phyloP scores from a whole-genome alignment of 2,113 vertebrate species.

The Cyprinodon variegatus region DNA sequence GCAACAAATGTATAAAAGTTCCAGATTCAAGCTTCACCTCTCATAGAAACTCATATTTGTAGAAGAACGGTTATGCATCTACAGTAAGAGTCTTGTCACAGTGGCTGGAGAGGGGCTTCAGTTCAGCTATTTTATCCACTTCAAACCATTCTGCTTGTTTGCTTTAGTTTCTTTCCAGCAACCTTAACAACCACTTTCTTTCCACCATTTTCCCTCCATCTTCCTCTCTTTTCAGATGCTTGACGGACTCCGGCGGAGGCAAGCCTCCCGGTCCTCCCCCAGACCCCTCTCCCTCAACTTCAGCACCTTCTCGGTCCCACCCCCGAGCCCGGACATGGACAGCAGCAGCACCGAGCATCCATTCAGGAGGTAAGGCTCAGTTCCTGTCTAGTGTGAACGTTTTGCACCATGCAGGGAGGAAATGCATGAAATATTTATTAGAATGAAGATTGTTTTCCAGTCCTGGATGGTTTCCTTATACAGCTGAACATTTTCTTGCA shows the following conservation, averaged over 20 bases:
- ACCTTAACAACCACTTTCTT: not conserved
- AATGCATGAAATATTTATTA: slow-evolving; percentile 59
- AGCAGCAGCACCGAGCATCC: slow-evolving; percentile 74
- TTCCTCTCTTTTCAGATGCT: slow-evolving; percentile 73
- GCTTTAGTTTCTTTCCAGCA: not conserved
- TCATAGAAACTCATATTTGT: not conserved
- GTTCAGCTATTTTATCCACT: not conserved
- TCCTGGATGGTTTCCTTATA: slow-evolving; percentile 39
- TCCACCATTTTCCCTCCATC: not conserved
- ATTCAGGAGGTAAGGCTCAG: slow-evolving; percentile 77
- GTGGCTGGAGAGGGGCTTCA: not conserved
- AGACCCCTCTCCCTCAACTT: slow-evolving; percentile 80
- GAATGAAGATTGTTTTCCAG: slow-evolving; percentile 13
- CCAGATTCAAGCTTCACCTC: not conserved
- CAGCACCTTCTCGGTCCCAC: slow-evolving; percentile 78
- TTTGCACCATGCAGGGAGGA: slow-evolving; percentile 40
- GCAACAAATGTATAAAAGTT: not conserved
- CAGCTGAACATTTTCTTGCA: slow-evolving; percentile 24
- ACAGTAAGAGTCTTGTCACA: not conserved
- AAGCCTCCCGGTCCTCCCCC: slow-evolving; percentile 72
- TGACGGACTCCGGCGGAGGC: slow-evolving; percentile 76
- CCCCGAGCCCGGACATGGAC: slow-evolving; percentile 78
- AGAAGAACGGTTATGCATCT: too few relatives aligned
- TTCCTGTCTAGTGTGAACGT: slow-evolving; percentile 42
- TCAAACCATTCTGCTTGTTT: not conserved